Evolutionary conservation across 2,888 invertebrate genomes (phyloP), one percentile per base, ranked within the genome.

Genomic region (Zeuzera pyrina): DNA sequence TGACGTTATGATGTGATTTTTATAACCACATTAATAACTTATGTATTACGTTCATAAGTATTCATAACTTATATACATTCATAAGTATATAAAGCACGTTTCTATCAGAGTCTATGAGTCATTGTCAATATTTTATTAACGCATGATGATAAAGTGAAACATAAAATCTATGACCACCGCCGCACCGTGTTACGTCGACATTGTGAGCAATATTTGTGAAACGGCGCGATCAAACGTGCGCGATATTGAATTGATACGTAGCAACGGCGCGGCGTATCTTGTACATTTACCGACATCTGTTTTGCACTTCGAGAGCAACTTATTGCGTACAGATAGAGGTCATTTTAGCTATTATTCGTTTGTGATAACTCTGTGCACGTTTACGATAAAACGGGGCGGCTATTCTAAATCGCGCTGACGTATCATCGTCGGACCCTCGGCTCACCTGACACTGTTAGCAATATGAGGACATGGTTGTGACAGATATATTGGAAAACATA

Each of bases 341-440:
- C 10, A 12, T 23, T 32, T 31, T 39, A 16, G 12, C 4, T 30
- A 10, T 19, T 42, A n/a, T 7, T 26, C 24, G 22, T 7, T 29
- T 5, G 12, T 14, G 15, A 7, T 31, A 38, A 35, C 11, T 12
- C 42, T 44, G 53, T 37, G 33, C 38, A 43, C 10, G 15, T 28
- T 47, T 51, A 52, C 68, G 71, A 72, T 72, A 73, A 73, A 72
- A 74, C 43, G 59, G 66, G 66, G 77, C 70, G 70, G 74, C 66
- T 65, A 70, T 76, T 74, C 63, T 56, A 60, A 76, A 76, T 76
- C 68, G 65, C 57, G 77, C 78, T 78, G 78, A 78, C 78, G 71
- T 70, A 70, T 71, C 69, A 72, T 67, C 64, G 61, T 59, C 47
- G 66, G 66, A 72, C 67, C 68, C 66, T 64, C 46, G 62, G 47